These are phyloP conservation scores for Charanyca ferruginea DNA, from an alignment of 2,888 invertebrate species.

Conservation along the genomic window DNA sequence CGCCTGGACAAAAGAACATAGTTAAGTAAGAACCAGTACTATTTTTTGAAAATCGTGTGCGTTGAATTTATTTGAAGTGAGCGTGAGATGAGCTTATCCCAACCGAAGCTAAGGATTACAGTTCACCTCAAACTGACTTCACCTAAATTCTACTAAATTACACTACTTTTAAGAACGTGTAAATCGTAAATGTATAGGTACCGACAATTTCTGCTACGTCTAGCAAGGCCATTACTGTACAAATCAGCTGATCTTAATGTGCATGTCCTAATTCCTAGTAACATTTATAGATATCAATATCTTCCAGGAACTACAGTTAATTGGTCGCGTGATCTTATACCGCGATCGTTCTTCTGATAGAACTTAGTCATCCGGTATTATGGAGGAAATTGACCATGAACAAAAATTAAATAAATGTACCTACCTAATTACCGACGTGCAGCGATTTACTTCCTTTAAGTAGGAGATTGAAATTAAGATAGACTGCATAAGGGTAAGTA, in stretches of 20 bases:
- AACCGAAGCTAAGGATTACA: too few relatives aligned
- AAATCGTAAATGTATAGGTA: too few relatives aligned
- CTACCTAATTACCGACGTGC: neutral
- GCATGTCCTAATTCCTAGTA: constrained; percentile 12
- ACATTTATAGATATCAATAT: constrained; percentile 32
- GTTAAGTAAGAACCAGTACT: neutral
- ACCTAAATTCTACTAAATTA: too few relatives aligned
- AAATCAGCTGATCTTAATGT: neutral
- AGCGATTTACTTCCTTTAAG: constrained; percentile 28
- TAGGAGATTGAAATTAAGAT: constrained; percentile 21
- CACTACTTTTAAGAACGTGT: too few relatives aligned
- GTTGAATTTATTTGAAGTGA: too few relatives aligned
- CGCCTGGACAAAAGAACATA: constrained; percentile 5
- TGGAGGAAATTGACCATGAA: constrained; percentile 44
- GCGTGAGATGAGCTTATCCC: too few relatives aligned
- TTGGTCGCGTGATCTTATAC: constrained; percentile 31
- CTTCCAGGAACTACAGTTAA: constrained; percentile 39
- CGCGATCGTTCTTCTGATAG: constrained; percentile 29
- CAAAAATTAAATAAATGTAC: constrained; percentile 27
- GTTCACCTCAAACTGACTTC: too few relatives aligned
- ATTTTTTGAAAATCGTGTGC: too few relatives aligned
- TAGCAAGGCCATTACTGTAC: neutral
- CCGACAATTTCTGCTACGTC: neutral
- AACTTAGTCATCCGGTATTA: constrained; percentile 38
- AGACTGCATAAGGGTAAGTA: neutral